A percentile compares a stretch with the other conserved stretches of the same genome.
Evolutionary conservation across 2,888 invertebrate species (phyloP).

Genomic region (Nymphalis urticae): DNA sequence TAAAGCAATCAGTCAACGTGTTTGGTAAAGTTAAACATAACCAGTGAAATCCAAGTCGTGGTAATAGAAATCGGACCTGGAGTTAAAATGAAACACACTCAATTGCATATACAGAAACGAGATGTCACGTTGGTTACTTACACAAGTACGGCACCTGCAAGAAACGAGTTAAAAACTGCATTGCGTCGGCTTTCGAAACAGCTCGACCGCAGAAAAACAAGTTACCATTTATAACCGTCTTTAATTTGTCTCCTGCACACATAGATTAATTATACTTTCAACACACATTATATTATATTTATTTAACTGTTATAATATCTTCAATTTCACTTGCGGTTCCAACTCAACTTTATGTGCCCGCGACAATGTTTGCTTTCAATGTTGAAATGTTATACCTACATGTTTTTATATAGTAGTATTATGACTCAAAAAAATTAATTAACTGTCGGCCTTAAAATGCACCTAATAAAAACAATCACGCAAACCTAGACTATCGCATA

Average conservation of each 20-base stretch:
- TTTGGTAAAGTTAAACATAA: slow-evolving; percentile 8
- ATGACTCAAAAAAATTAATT: too few relatives aligned
- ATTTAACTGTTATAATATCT: not conserved
- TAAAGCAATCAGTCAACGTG: not conserved
- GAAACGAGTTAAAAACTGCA: slow-evolving; percentile 50
- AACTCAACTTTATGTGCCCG: too few relatives aligned
- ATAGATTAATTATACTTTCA: slow-evolving; percentile 10
- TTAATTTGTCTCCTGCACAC: slow-evolving; percentile 34
- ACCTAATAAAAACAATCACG: too few relatives aligned
- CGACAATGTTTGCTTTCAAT: too few relatives aligned
- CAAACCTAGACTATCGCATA: too few relatives aligned
- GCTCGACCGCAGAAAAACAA: slow-evolving; percentile 43
- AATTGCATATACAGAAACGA: slow-evolving; percentile 13
- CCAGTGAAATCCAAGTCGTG: not conserved
- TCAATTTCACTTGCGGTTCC: not conserved
- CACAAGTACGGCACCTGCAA: slow-evolving; percentile 22
- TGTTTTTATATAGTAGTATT: too few relatives aligned
- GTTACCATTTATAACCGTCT: slow-evolving; percentile 41
- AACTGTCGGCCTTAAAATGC: too few relatives aligned
- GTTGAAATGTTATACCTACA: too few relatives aligned
- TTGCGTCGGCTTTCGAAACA: slow-evolving; percentile 65
- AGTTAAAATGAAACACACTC: not conserved
- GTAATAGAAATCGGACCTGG: not conserved
- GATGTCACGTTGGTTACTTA: slow-evolving; percentile 21
- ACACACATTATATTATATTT: slow-evolving; percentile 4